Evolutionary conservation across 2,888 invertebrate genomes (phyloP).

Genomic region (Ypsolopha scabrella): DNA sequence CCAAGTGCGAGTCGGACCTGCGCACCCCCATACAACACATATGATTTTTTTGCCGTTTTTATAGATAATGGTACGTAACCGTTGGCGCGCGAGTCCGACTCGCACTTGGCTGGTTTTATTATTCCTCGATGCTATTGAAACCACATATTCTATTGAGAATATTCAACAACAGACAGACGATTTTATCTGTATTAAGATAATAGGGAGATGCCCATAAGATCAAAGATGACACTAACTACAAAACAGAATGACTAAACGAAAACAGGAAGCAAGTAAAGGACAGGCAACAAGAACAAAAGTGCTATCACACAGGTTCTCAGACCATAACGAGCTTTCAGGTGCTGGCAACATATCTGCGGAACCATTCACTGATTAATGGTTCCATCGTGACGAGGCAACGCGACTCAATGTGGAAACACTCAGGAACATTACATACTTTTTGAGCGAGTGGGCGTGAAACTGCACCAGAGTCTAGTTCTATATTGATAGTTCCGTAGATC

Average conservation of each 20-base stretch:
- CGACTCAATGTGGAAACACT: conserved; percentile 1
- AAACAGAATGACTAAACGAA: conserved; percentile 26
- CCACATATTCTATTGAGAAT: too few relatives aligned
- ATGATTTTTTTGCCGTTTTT: too few relatives aligned
- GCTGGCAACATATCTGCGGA: conserved; percentile 21
- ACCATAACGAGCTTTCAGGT: conserved; percentile 36
- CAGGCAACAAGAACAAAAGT: conserved; percentile 33
- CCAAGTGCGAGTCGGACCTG: too few relatives aligned
- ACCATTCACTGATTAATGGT: conserved; percentile 60
- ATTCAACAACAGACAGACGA: not conserved
- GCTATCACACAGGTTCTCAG: conserved; percentile 22
- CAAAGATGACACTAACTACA: not conserved
- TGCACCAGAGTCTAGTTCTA: too few relatives aligned
- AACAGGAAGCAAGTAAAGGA: conserved; percentile 15
- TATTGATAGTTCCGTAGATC: too few relatives aligned
- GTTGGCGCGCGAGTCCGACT: too few relatives aligned
- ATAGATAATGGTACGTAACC: too few relatives aligned
- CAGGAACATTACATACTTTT: not conserved
- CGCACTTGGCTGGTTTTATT: too few relatives aligned
- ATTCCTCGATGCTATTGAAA: too few relatives aligned
- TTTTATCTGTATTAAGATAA: not conserved
- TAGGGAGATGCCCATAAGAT: not conserved
- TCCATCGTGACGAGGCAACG: conserved; percentile 41
- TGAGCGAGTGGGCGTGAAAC: too few relatives aligned
- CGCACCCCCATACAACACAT: too few relatives aligned